phyloP scores from a whole-genome alignment of 2,113 vertebrate species.

The Antennarius striatus region DNA sequence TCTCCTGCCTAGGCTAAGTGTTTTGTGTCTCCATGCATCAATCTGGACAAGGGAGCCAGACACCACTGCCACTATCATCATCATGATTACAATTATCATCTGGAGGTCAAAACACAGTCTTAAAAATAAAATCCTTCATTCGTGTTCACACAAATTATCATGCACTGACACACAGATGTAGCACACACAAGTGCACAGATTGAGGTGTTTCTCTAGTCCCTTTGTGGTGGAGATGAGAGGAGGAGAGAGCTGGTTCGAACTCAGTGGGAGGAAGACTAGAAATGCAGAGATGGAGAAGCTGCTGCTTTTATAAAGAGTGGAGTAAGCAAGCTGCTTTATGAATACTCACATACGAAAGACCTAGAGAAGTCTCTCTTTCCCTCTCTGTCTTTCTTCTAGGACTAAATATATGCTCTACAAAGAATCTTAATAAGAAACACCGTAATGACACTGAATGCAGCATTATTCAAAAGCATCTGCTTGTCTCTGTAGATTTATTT shows the following conservation, averaged over 20 bases:
- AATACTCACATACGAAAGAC: slow-evolving; percentile 48
- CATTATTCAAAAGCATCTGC: slow-evolving; percentile 45
- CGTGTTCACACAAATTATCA: slow-evolving; percentile 41
- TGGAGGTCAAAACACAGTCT: slow-evolving; percentile 46
- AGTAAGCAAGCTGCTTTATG: slow-evolving; percentile 48
- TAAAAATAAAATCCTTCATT: slow-evolving; percentile 39
- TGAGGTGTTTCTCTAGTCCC: slow-evolving; percentile 39
- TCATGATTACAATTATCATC: slow-evolving; percentile 45
- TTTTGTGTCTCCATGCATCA: slow-evolving; percentile 23
- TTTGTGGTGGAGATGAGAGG: slow-evolving; percentile 49
- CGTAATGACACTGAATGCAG: slow-evolving; percentile 26
- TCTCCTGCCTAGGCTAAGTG: slow-evolving; percentile 8
- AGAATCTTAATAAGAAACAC: slow-evolving; percentile 54
- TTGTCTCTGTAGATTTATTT: slow-evolving; percentile 42
- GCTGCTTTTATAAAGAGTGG: slow-evolving; percentile 39
- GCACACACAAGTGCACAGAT: slow-evolving; percentile 11
- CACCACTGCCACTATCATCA: slow-evolving; percentile 22
- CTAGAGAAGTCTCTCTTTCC: slow-evolving; percentile 32
- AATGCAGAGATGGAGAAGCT: slow-evolving; percentile 39
- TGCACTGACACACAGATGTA: slow-evolving; percentile 9
- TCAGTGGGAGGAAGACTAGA: slow-evolving; percentile 51
- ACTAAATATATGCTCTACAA: slow-evolving; percentile 56
- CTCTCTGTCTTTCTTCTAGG: slow-evolving; percentile 6
- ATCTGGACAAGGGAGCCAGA: slow-evolving; percentile 44
- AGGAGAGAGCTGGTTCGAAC: slow-evolving; percentile 29